Evolutionary conservation across 1,140 invertebrate genomes (phyloP).

Genomic region (Drosophila eugracilis): DNA sequence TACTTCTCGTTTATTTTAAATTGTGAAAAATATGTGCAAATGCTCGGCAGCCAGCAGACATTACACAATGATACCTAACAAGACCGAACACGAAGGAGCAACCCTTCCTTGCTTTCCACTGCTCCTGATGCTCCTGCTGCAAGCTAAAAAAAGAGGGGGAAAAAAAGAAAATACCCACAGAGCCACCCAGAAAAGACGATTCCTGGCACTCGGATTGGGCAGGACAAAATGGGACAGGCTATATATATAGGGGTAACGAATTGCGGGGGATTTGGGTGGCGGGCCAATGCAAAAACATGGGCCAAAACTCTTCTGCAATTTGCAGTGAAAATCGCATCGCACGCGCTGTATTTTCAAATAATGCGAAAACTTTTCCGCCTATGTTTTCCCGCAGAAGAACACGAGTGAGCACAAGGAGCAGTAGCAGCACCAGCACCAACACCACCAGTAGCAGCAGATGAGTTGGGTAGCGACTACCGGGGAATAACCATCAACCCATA

Average conservation of each 20-base stretch:
- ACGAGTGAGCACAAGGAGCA: too few relatives aligned
- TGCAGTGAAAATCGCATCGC: conserved; percentile 75
- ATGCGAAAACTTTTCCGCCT: conserved; percentile 79
- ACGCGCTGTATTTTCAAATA: conserved; percentile 79
- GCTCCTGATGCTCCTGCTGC: not conserved
- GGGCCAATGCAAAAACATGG: conserved; percentile 68
- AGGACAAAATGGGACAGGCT: conserved; percentile 27
- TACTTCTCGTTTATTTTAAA: conserved; percentile 82
- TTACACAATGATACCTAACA: conserved; percentile 75
- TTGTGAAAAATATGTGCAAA: conserved; percentile 82
- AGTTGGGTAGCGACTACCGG: conserved; percentile 34
- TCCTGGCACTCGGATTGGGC: conserved; percentile 13
- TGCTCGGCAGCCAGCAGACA: conserved; percentile 58
- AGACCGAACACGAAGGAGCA: conserved; percentile 50
- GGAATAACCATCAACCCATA: conserved; percentile 26
- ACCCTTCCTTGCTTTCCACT: conserved; percentile 12
- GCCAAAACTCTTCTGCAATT: conserved; percentile 75
- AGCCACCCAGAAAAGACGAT: conserved; percentile 15
- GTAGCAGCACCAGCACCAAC: too few relatives aligned
- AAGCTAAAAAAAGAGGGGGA: not conserved
- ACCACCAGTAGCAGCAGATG: conserved; percentile 18
- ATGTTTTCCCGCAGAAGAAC: conserved; percentile 55
- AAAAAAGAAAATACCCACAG: not conserved
- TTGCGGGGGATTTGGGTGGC: conserved; percentile 2
- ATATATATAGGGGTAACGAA: not conserved